phyloP scores from a whole-genome alignment of 2,113 vertebrate species.

The Isurus oxyrinchus region DNA sequence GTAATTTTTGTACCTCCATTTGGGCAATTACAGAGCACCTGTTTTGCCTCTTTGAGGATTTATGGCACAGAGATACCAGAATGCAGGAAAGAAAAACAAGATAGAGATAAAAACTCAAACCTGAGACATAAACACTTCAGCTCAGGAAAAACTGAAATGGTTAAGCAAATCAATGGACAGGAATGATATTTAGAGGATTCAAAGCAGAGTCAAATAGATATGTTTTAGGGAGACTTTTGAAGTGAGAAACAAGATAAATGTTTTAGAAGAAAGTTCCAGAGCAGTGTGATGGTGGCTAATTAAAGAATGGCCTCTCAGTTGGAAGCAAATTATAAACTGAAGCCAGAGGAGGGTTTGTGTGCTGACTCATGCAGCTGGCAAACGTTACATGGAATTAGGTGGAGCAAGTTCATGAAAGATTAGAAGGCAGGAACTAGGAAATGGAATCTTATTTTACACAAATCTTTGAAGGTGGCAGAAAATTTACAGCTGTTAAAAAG shows the following conservation, averaged over 20 bases:
- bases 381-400: background rate
- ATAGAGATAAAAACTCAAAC: background rate
- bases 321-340: background rate
- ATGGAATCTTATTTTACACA: background rate
- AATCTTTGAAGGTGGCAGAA: background rate
- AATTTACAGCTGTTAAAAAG: background rate
- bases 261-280: background rate
- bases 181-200: background rate
- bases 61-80: conserved; percentile 41
- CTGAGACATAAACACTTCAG: background rate
- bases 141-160: background rate
- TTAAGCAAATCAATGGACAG: background rate
- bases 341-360: background rate
- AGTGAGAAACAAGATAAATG: background rate
- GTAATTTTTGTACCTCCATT: background rate
- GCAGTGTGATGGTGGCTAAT: background rate
- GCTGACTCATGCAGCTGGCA: background rate
- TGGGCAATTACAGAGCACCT: background rate
- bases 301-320: background rate
- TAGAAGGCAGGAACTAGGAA: background rate
- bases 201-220: background rate
- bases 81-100: conserved; percentile 3
- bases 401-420: background rate
- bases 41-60: background rate
- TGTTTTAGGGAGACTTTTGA: background rate